A percentile compares a stretch with the other conserved stretches of the same genome.
These are phyloP conservation scores for Palaemon carinicauda DNA, from an alignment of 1,140 invertebrate genomes.

Conservation along the genomic window DNA sequence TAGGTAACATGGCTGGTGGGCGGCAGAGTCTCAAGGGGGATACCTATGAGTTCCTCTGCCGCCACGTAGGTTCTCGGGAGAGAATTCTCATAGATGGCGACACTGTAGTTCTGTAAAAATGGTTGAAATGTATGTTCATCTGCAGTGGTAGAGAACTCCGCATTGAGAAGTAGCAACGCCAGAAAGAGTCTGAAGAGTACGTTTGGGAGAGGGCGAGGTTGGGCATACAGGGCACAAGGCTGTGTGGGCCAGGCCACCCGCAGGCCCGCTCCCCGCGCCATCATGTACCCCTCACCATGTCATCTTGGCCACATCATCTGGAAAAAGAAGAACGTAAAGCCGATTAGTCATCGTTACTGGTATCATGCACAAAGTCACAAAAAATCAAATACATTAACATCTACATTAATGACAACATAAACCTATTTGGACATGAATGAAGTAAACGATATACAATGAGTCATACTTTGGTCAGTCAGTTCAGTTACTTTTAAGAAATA, in stretches of 20 bases:
- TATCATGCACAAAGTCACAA: background rate
- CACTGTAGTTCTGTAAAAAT: slow-evolving; percentile 51
- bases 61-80: slow-evolving; percentile 75
- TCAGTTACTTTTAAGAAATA: too few relatives aligned
- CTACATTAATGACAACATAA: background rate
- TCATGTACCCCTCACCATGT: slow-evolving; percentile 33
- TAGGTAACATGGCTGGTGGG: slow-evolving; percentile 72
- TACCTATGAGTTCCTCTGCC: slow-evolving; percentile 75
- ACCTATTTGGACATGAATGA: too few relatives aligned
- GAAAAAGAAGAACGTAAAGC: background rate
- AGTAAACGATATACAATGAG: too few relatives aligned
- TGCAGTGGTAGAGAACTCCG: background rate
- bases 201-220: slow-evolving; percentile 3
- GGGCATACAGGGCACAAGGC: slow-evolving; percentile 14
- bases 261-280: slow-evolving; percentile 42
- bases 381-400: background rate
- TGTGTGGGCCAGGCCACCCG: slow-evolving; percentile 29
- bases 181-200: slow-evolving; percentile 13
- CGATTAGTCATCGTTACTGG: background rate
- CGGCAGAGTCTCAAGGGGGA: slow-evolving; percentile 71
- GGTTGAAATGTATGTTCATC: slow-evolving; percentile 14
- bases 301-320: slow-evolving; percentile 41
- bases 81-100: slow-evolving; percentile 56
- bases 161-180: background rate
- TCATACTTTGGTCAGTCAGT: too few relatives aligned